Evolutionary conservation across 2,888 invertebrate species (phyloP).

Genomic region (Lacanobia wlatinum): DNA sequence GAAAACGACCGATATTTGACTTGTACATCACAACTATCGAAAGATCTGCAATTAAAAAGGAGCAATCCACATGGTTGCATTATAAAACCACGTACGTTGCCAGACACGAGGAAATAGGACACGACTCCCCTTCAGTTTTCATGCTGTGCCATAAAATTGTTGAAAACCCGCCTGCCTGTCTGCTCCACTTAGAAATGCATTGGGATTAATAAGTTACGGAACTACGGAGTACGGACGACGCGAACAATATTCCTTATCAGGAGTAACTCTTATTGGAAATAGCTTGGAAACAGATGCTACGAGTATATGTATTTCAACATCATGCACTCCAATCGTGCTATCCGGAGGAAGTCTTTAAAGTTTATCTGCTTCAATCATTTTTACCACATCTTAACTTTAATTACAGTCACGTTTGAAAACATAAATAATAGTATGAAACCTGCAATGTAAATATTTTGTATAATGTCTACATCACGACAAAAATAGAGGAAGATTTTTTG

Average conservation of each 20-base stretch:
- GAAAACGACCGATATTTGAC: not conserved
- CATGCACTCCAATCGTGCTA: slow-evolving; percentile 4
- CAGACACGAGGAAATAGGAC: slow-evolving; percentile 33
- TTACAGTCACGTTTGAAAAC: slow-evolving; percentile 28
- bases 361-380: slow-evolving; percentile 31
- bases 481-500: slow-evolving; percentile 31
- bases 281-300: not conserved
- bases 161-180: slow-evolving; percentile 25
- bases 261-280: not conserved
- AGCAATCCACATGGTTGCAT: not conserved
- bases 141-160: slow-evolving; percentile 22
- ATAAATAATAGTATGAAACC: slow-evolving; percentile 3
- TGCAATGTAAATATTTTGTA: slow-evolving; percentile 11
- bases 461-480: slow-evolving; percentile 27
- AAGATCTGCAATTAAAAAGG: not conserved
- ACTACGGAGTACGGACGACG: not conserved
- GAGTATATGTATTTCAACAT: slow-evolving; percentile 4
- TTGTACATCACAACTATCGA: not conserved
- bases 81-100: slow-evolving; percentile 4
- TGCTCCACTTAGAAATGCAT: slow-evolving; percentile 35
- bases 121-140: not conserved
- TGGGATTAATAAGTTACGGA: slow-evolving; percentile 24
- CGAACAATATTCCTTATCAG: slow-evolving; percentile 30
- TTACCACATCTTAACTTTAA: slow-evolving; percentile 31
- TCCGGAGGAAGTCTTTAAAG: slow-evolving; percentile 41